A percentile compares a stretch with the other conserved stretches of the same genome.
These are phyloP conservation scores for Lasioglossum marginatum DNA, from an alignment of 2,888 invertebrate species.

Conservation along the genomic window DNA sequence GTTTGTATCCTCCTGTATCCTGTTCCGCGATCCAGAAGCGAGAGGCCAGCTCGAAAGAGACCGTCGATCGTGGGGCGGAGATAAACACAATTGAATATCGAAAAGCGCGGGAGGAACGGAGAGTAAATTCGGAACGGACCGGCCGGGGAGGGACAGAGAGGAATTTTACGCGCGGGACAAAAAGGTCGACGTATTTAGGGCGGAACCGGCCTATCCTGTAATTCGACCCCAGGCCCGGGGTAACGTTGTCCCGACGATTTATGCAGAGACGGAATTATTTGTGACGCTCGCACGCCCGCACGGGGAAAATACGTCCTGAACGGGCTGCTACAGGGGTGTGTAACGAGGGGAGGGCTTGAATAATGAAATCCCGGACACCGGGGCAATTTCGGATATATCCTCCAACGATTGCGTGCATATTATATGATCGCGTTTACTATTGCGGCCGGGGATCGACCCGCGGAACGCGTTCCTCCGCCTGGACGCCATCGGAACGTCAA, in stretches of 20 bases:
- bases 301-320: slow-evolving; percentile 27
- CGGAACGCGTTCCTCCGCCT: not conserved
- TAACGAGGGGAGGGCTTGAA: slow-evolving; percentile 51
- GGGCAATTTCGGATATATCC: slow-evolving; percentile 49
- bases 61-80: slow-evolving; percentile 14
- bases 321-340: slow-evolving; percentile 5
- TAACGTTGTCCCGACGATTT: slow-evolving; percentile 53
- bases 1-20: too few relatives aligned
- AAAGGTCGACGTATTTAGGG: slow-evolving; percentile 58
- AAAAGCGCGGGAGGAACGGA: slow-evolving; percentile 43
- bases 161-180: slow-evolving; percentile 33
- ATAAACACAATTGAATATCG: slow-evolving; percentile 72
- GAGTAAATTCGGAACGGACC: not conserved
- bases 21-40: not conserved
- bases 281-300: slow-evolving; percentile 38
- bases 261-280: slow-evolving; percentile 62
- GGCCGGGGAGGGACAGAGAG: not conserved
- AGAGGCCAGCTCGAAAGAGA: not conserved
- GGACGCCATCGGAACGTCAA: not conserved
- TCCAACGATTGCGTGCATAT: slow-evolving; percentile 44
- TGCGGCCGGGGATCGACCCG: not conserved
- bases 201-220: slow-evolving; percentile 60
- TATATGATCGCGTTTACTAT: slow-evolving; percentile 21
- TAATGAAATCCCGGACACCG: slow-evolving; percentile 52
- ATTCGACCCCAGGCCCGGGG: slow-evolving; percentile 44